These are phyloP conservation scores for Hermaeophaga mercurialis DNA, from an alignment of 2,888 invertebrate genomes.

Conservation along the genomic window DNA sequence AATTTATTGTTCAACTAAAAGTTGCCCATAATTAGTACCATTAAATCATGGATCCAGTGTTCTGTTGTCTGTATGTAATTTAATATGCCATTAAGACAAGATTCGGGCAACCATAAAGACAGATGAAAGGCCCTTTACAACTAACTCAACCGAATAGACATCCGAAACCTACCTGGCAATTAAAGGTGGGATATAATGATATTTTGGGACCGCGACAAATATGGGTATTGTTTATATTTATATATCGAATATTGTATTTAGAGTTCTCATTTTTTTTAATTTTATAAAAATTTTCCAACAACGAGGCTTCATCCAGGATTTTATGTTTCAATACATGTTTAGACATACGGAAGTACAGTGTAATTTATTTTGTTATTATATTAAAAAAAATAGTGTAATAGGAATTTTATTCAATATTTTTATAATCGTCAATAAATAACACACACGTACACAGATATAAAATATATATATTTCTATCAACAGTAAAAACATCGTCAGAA, in stretches of 20 bases:
- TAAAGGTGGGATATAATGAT: conserved; percentile 24
- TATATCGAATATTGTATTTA: no score
- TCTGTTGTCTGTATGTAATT: conserved; percentile 45
- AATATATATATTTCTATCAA: no score
- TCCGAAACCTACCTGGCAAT: conserved; percentile 47
- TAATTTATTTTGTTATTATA: no score
- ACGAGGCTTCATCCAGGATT: no score
- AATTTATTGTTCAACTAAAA: conserved; percentile 28
- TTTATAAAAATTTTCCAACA: no score
- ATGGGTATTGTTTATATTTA: no score
- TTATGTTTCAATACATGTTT: not conserved
- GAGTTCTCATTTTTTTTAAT: no score
- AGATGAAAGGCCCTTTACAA: conserved; percentile 25
- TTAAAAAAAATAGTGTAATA: no score
- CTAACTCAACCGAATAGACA: conserved; percentile 42
- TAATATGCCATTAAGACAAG: conserved; percentile 46
- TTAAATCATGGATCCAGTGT: conserved; percentile 46
- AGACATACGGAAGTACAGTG: not conserved
- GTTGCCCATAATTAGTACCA: conserved; percentile 39
- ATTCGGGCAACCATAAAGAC: conserved; percentile 28
- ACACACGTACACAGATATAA: no score
- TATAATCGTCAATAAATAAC: no score
- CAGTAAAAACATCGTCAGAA: no score
- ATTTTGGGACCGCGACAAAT: not conserved
- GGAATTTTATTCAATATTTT: no score